A percentile compares a stretch with the other conserved stretches of the same genome.
Evolutionary conservation across 2,113 vertebrate species (phyloP).

Genomic region (Gopherus flavomarginatus): DNA sequence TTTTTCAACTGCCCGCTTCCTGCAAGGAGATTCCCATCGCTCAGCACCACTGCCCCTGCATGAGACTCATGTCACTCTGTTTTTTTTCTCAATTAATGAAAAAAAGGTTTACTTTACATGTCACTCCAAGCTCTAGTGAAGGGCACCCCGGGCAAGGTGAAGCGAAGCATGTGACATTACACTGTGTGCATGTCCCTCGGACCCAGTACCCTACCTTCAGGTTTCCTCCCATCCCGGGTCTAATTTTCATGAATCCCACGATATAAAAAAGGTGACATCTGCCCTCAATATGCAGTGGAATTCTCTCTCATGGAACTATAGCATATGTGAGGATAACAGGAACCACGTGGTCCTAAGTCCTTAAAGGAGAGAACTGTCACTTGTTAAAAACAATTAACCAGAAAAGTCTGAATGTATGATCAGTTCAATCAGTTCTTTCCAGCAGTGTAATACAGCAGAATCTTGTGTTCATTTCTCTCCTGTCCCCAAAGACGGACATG

Average conservation of each 20-base stretch:
- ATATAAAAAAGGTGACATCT: background rate
- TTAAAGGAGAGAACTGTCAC: background rate
- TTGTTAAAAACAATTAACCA: constrained; percentile 10
- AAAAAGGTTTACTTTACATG: background rate
- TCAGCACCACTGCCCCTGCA: background rate
- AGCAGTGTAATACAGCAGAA: background rate
- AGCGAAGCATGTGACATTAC: background rate
- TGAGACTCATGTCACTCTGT: background rate
- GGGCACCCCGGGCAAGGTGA: background rate
- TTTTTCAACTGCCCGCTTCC: fast-evolving
- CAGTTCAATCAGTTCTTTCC: background rate
- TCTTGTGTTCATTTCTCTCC: constrained; percentile 30
- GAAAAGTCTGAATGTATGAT: background rate
- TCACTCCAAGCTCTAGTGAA: background rate
- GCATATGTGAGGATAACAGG: background rate
- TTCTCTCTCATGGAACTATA: background rate
- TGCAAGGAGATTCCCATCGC: background rate
- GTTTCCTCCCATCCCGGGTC: background rate
- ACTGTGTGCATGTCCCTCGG: background rate
- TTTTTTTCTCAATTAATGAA: background rate
- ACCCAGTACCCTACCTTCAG: background rate
- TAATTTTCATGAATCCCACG: background rate
- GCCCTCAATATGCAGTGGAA: background rate
- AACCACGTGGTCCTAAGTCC: background rate
- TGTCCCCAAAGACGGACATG: background rate